Conservation (phyloP, 2,113 vertebrate genomes). For the Eupsittula cactorum region DNA sequence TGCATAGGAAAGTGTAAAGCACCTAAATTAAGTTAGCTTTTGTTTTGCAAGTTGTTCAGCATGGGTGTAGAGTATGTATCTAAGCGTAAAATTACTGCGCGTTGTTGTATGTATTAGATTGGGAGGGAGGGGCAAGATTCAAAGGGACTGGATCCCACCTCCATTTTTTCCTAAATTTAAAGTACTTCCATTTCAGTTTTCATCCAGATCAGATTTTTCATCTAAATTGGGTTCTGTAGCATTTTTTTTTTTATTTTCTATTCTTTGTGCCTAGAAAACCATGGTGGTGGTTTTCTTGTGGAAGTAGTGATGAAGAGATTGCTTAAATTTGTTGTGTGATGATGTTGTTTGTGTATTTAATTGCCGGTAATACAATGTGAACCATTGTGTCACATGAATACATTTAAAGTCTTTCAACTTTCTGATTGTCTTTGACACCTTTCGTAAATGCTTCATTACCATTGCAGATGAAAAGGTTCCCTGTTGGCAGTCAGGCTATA, state of each 20-base stretch:
- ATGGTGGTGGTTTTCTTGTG: not conserved
- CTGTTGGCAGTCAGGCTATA: constrained; percentile 27
- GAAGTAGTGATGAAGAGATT: not conserved
- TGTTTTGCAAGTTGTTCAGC: not conserved
- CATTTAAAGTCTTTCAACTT: constrained; percentile 36
- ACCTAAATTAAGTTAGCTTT: not conserved
- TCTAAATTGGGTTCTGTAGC: not conserved
- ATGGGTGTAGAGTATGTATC: not conserved
- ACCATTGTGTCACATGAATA: not conserved
- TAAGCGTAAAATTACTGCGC: not conserved
- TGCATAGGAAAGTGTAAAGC: not conserved
- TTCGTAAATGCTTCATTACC: constrained; percentile 53
- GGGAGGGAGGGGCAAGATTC: not conserved
- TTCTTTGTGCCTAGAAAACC: not conserved
- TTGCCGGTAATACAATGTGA: not conserved
- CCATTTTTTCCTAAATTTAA: not conserved
- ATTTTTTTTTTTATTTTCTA: not conserved
- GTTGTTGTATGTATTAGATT: not conserved
- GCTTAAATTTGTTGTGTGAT: not conserved
- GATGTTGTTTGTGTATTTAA: not conserved
- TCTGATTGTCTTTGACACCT: constrained; percentile 48
- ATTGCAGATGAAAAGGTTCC: constrained; percentile 44
- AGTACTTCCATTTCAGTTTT: not conserved
- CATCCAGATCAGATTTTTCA: not conserved
- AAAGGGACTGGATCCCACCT: not conserved